Base-by-base conservation (phyloP, 2,888 invertebrate genomes). In the Eilema depressum region DNA sequence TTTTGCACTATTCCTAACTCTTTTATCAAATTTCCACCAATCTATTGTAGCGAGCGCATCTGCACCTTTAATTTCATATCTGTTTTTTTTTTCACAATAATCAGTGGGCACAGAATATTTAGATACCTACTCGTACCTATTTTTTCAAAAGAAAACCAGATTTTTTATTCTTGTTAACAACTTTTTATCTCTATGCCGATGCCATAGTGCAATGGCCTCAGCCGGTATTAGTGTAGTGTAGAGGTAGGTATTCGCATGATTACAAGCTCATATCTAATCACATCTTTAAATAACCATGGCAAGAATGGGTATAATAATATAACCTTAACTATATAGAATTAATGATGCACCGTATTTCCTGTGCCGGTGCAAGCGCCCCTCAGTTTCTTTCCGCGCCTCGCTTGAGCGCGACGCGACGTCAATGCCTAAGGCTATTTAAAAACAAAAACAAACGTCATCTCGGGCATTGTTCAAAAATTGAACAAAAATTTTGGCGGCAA, bases 361-460 rank as follows among this genome's bases (percentile, higher is more conserved):
- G 81, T 80, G 70, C 81, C 75, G 70, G 77, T 75, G 23, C 69
- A 63, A 14, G 30, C 69, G 62, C 57, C 70, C 62, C 80, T 84
- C 90, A 93, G 93, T 93, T 71, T 81, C 83, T 86, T 86, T 83
- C 85, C 83, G 90, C 89, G 87, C 89, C 87, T 84, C 86, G 90
- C 59, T 85, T 82, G 82, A 85, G 91, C 84, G 87, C 82, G 89
- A 89, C 84, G 87, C 82, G 89, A 89, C 93, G 93, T 88, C 78
- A 37, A 75, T 74, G 72, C 70, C 76, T 53, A 77, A 66, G 75
- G 85, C 86, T 83, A 86, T 89, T 80, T 79, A 28, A 61, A 79
- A 76, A 60, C 78, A 76, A 75, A 78, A 75, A 57, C 65, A 80
- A 79, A 76, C 77, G 73, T 72, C 73, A 75, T 47, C 71, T 41